phyloP scores from a whole-genome alignment of 1,140 invertebrate genomes.

The Akabosia matsudoensis region DNA sequence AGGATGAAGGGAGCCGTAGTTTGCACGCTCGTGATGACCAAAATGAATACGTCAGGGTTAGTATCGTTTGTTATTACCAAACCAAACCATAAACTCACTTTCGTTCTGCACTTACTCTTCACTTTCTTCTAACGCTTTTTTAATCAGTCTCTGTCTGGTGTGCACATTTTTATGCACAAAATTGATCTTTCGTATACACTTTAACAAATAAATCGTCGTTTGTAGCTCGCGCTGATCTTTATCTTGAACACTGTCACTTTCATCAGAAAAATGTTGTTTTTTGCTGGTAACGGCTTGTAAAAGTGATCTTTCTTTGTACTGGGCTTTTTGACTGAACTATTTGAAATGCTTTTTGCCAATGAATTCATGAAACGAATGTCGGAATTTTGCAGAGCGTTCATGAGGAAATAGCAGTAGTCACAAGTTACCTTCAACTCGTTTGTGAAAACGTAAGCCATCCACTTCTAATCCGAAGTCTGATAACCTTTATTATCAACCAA shows the following conservation, averaged over 20 bases:
- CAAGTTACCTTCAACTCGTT: constrained; percentile 40
- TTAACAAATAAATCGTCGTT: too few species aligned
- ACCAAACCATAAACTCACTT: background rate
- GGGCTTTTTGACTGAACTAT: background rate
- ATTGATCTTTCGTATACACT: too few species aligned
- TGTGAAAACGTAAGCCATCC: constrained; percentile 41
- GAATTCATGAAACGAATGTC: background rate
- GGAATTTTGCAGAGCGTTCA: constrained; percentile 38
- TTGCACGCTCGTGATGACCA: constrained; percentile 42
- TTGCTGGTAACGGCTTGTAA: too few species aligned
- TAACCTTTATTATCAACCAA: constrained; percentile 34
- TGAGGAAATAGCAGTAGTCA: constrained; percentile 44
- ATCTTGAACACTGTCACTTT: too few species aligned
- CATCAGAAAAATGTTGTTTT: too few species aligned
- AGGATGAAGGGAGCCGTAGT: constrained; percentile 46
- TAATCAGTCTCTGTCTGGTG: background rate
- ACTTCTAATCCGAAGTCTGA: constrained; percentile 31
- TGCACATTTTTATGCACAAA: too few species aligned
- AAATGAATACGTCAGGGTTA: constrained; percentile 45
- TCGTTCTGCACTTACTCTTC: background rate
- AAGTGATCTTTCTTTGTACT: too few species aligned
- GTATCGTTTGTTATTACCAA: constrained; percentile 26
- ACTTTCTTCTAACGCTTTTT: background rate
- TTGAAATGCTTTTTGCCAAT: background rate
- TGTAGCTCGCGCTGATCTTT: too few species aligned